A percentile compares a stretch with the other conserved stretches of the same genome.
Conservation (phyloP, 1,140 invertebrate genomes). For the Sogatella furcifera region DNA sequence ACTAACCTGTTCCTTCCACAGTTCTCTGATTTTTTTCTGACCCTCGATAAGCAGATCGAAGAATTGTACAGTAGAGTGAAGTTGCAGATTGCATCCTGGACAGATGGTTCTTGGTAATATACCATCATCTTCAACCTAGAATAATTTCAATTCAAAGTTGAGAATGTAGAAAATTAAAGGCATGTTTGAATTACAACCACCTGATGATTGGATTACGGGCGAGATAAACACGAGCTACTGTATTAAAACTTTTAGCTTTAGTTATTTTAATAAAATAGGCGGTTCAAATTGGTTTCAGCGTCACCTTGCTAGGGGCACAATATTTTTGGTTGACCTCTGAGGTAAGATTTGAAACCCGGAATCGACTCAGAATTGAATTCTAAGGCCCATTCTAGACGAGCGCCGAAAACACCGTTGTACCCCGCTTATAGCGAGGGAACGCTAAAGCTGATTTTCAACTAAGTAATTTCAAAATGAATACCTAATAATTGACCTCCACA, state of each 20-base stretch:
- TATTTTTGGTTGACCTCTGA: too few species aligned
- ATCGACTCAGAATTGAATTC: too few species aligned
- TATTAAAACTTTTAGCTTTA: background rate
- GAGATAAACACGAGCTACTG: background rate
- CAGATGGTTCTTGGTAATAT: slow-evolving; percentile 56
- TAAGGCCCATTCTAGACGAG: too few species aligned
- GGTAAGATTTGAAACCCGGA: too few species aligned
- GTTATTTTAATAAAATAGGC: background rate
- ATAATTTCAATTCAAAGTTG: slow-evolving; percentile 17
- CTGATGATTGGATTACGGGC: too few species aligned
- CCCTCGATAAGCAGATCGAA: slow-evolving; percentile 55
- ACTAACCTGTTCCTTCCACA: slow-evolving; percentile 37
- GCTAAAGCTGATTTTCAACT: too few species aligned
- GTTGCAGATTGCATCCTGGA: slow-evolving; percentile 59
- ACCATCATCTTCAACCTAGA: slow-evolving; percentile 52
- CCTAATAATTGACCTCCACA: too few species aligned
- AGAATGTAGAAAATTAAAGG: background rate
- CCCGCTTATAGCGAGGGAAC: too few species aligned
- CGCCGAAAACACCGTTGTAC: too few species aligned
- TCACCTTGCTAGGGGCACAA: too few species aligned
- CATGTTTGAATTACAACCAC: background rate
- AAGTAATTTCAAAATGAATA: too few species aligned
- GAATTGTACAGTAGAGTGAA: slow-evolving; percentile 58
- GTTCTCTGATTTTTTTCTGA: slow-evolving; percentile 43
- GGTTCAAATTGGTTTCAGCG: too few species aligned